phyloP scores from a whole-genome alignment of 2,113 vertebrate genomes.

The Rutilus rutilus region DNA sequence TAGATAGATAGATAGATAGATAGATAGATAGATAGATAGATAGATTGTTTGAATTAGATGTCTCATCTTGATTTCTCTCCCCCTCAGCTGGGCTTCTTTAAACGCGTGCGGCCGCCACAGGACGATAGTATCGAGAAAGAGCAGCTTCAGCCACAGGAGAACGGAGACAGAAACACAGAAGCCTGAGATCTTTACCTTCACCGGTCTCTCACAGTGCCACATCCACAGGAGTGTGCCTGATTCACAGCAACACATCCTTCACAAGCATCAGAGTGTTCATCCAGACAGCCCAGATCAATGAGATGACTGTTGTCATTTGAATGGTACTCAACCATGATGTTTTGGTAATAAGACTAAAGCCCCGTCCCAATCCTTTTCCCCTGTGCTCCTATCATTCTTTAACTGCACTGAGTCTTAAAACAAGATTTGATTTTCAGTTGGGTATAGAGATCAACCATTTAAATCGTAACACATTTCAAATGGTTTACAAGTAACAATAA shows the following conservation, averaged over 20 bases:
- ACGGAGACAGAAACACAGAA: constrained; percentile 89
- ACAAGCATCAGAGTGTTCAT: neutral
- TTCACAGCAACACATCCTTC: neutral
- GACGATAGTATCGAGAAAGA: constrained; percentile 91
- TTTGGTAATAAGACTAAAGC: constrained; percentile 6
- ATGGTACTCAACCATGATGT: neutral
- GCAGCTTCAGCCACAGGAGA: constrained; percentile 94
- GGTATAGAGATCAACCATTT: neutral
- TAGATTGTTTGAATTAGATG: too few relatives aligned
- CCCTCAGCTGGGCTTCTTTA: constrained; percentile 93
- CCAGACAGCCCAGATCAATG: neutral
- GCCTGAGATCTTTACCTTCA: constrained; percentile 69
- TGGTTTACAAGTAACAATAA: neutral
- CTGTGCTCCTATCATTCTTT: neutral
- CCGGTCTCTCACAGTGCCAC: neutral
- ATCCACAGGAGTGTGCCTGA: neutral
- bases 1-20: too few relatives aligned
- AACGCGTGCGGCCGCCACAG: constrained; percentile 93
- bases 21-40: too few relatives aligned
- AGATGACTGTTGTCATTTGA: neutral
- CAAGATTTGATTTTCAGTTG: neutral
- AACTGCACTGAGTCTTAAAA: constrained; percentile 36
- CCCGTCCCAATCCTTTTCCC: neutral
- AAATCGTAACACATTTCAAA: neutral
- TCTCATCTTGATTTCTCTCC: neutral